Conservation (phyloP, 2,888 invertebrate genomes). For the Eupelmus urozonus region DNA sequence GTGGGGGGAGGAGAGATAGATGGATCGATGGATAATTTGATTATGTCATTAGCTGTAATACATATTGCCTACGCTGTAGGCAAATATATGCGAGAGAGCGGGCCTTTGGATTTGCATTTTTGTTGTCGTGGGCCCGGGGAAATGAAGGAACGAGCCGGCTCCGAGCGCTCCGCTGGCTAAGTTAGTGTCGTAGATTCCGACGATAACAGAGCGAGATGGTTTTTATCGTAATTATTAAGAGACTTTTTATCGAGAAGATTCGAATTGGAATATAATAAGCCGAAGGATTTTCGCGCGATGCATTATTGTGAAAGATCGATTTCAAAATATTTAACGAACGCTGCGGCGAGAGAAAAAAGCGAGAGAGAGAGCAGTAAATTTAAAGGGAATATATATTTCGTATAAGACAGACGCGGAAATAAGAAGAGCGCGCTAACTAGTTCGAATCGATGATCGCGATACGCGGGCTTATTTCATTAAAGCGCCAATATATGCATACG, state of each 20-base stretch:
- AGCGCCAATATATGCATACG: not conserved
- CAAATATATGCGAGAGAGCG: slow-evolving; percentile 2
- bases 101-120: not conserved
- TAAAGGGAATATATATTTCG: not conserved
- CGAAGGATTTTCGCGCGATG: too few species aligned
- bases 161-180: too few species aligned
- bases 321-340: not conserved
- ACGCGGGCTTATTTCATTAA: slow-evolving; percentile 20
- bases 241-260: too few species aligned
- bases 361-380: not conserved
- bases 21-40: slow-evolving; percentile 58
- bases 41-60: slow-evolving; percentile 57
- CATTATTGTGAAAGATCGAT: not conserved
- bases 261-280: too few species aligned
- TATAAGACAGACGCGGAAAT: not conserved
- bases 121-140: not conserved
- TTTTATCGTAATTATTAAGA: too few species aligned
- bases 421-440: slow-evolving; percentile 13
- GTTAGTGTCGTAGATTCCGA: not conserved
- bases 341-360: not conserved
- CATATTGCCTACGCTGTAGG: slow-evolving; percentile 20
- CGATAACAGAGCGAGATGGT: not conserved
- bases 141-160: not conserved
- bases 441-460: slow-evolving; percentile 32
- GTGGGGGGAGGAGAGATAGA: slow-evolving; percentile 1